A percentile compares a stretch with the other conserved stretches of the same genome.
These are phyloP conservation scores for Entomobrya proxima DNA, from an alignment of 2,888 invertebrate genomes.

Conservation along the genomic window DNA sequence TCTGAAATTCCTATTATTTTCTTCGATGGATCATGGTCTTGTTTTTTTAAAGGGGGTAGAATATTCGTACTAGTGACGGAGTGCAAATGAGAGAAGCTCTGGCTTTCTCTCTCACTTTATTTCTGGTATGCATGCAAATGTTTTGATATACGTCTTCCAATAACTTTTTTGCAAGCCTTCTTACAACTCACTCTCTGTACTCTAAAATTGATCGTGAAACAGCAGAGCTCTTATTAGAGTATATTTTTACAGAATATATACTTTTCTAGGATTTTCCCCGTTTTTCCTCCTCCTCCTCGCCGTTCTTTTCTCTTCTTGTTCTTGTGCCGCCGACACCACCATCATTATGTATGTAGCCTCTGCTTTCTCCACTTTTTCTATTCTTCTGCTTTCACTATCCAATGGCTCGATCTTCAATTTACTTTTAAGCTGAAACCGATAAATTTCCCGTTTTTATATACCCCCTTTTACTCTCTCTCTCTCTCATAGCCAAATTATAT, in stretches of 20 bases:
- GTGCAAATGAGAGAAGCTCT: conserved; percentile 48
- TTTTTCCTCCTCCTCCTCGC: not conserved
- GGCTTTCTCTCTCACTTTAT: not conserved
- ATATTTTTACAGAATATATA: too few relatives aligned
- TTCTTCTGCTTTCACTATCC: not conserved
- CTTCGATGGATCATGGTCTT: conserved; percentile 3
- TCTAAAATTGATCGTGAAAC: conserved; percentile 46
- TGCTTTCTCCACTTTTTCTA: not conserved
- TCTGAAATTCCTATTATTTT: conserved; percentile 57
- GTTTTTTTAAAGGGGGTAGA: not conserved
- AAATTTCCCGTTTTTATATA: conserved; percentile 54
- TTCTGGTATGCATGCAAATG: conserved; percentile 28
- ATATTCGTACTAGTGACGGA: too few relatives aligned
- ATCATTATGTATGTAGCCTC: not conserved
- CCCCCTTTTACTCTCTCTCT: conserved; percentile 36
- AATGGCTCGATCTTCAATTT: conserved; percentile 49
- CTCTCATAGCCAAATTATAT: conserved; percentile 48
- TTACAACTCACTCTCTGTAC: conserved; percentile 15
- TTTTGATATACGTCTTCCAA: conserved; percentile 30
- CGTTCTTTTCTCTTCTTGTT: too few relatives aligned
- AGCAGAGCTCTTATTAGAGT: too few relatives aligned
- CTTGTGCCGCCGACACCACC: too few relatives aligned
- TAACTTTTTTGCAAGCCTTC: conserved; percentile 39
- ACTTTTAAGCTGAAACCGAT: conserved; percentile 56
- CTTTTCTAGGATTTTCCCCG: too few relatives aligned